phyloP scores from a whole-genome alignment of 2,113 vertebrate genomes.

The Antigone vipio region DNA sequence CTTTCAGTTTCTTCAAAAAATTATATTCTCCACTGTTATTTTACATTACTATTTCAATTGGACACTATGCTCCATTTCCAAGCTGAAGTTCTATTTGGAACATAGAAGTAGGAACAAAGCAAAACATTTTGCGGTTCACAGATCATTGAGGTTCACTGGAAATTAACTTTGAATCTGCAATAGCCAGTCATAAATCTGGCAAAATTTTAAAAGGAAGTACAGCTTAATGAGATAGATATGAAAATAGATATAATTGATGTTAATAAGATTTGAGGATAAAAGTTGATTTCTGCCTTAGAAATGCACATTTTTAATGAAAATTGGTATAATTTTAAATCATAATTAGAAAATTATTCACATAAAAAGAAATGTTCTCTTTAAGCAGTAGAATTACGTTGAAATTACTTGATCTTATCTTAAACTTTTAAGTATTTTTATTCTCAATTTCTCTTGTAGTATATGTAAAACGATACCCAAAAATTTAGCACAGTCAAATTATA shows the following conservation, averaged over 20 bases:
- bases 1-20: background rate
- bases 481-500: background rate
- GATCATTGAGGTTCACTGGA: background rate
- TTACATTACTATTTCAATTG: background rate
- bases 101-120: background rate
- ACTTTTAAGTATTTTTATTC: background rate
- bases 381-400: background rate
- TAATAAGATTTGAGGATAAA: background rate
- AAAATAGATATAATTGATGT: background rate
- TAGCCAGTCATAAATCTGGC: background rate
- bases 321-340: fast-evolving
- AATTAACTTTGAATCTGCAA: background rate
- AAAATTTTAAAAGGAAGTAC: background rate
- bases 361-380: background rate
- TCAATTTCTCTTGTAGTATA: background rate
- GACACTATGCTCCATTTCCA: background rate
- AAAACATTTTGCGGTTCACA: background rate
- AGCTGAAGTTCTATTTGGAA: background rate
- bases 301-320: background rate
- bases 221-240: background rate
- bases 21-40: background rate
- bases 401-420: background rate
- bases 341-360: background rate
- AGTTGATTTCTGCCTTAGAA: background rate
- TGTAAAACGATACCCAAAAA: background rate